Conservation (phyloP, 1,140 invertebrate species). For the Cydia strobilella region DNA sequence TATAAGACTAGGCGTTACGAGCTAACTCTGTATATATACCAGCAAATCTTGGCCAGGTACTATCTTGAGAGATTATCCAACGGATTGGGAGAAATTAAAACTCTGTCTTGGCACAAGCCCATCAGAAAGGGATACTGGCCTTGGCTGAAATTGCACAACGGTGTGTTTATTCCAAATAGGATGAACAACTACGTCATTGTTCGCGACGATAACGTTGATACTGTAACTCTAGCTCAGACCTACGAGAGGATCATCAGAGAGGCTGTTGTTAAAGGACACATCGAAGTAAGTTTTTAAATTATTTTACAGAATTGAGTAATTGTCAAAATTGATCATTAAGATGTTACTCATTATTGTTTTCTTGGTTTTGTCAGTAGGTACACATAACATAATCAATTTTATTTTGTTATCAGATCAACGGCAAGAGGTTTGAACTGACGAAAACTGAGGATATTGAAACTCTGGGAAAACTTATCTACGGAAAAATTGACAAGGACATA, state of each 20-base stretch:
- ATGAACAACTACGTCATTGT: slow-evolving; percentile 81
- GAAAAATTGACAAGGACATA: slow-evolving; percentile 62
- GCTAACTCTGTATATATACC: slow-evolving; percentile 81
- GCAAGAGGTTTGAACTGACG: slow-evolving; percentile 56
- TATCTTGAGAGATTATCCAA: slow-evolving; percentile 84
- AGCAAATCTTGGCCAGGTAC: slow-evolving; percentile 84
- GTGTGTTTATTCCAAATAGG: slow-evolving; percentile 83
- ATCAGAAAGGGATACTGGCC: slow-evolving; percentile 83
- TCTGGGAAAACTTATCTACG: slow-evolving; percentile 65
- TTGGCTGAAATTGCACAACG: slow-evolving; percentile 82
- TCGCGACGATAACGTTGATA: slow-evolving; percentile 74
- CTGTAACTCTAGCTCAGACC: slow-evolving; percentile 75
- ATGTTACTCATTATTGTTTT: too few relatives aligned
- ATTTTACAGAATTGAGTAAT: too few relatives aligned
- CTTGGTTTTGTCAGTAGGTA: too few relatives aligned
- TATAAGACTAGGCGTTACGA: slow-evolving; percentile 82
- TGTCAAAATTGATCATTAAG: too few relatives aligned
- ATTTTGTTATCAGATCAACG: slow-evolving; percentile 53
- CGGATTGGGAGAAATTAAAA: slow-evolving; percentile 80
- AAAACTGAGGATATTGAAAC: slow-evolving; percentile 64
- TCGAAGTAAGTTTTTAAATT: slow-evolving; percentile 64
- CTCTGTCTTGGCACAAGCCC: slow-evolving; percentile 76
- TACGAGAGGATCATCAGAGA: slow-evolving; percentile 83
- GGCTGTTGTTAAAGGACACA: slow-evolving; percentile 83
- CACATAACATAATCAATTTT: too few relatives aligned